Percentiles rank a stretch among this genome's conserved stretches.
Conservation (phyloP, 2,797 vertebrate species). For the Pagetopsis macropterus region DNA sequence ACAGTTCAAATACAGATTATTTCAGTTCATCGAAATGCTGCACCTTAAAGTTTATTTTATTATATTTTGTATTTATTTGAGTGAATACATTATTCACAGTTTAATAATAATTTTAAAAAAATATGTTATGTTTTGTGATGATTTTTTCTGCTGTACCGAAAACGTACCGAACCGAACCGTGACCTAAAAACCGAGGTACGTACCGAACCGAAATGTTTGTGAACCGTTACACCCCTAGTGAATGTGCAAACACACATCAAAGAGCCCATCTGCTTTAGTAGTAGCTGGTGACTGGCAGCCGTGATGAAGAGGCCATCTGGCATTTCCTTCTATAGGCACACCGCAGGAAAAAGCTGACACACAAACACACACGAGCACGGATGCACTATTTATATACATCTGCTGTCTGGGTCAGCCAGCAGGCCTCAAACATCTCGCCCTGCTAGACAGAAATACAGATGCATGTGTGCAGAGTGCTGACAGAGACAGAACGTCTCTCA, state of each 20-base stretch:
- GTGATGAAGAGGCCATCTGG: conserved; percentile 53
- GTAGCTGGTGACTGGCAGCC: conserved; percentile 45
- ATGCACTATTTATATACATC: conserved; percentile 69
- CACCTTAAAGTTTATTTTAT: no score
- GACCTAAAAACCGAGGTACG: no score
- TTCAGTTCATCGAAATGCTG: no score
- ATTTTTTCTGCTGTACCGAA: no score
- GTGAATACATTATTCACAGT: no score
- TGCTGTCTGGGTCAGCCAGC: conserved; percentile 38
- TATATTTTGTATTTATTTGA: no score
- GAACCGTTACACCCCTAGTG: no score
- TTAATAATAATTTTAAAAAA: no score
- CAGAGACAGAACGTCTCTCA: not conserved
- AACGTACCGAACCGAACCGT: no score
- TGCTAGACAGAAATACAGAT: conserved; percentile 40
- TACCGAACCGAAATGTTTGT: no score
- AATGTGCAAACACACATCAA: not conserved
- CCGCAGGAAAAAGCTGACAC: conserved; percentile 56
- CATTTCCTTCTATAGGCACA: conserved; percentile 69
- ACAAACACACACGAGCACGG: conserved; percentile 8
- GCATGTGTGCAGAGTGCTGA: conserved; percentile 22
- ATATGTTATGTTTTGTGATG: no score
- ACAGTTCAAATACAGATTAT: no score
- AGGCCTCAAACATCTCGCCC: conserved; percentile 28
- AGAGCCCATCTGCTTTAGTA: conserved; percentile 49